Conservation (phyloP, 64 coral and sea anemone species). For the Pachyseris speciosa region DNA sequence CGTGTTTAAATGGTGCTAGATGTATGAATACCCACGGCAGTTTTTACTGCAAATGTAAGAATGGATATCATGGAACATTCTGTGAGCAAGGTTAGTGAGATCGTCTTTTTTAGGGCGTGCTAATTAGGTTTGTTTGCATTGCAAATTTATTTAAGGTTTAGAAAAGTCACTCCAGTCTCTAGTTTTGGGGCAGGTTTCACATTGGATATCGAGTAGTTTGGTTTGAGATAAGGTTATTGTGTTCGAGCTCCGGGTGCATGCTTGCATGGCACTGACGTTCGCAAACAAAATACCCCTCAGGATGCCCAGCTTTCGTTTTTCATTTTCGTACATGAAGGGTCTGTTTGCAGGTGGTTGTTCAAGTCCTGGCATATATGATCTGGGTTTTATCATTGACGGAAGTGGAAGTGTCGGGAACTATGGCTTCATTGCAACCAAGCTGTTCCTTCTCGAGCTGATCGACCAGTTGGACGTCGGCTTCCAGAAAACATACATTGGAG, state of each 20-base stretch:
- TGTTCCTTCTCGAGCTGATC: conserved; percentile 8
- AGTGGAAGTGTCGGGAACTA: conserved; percentile 4
- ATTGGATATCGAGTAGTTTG: too few relatives aligned
- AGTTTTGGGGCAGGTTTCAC: too few relatives aligned
- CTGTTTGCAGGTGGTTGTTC: background rate
- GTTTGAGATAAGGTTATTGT: too few relatives aligned
- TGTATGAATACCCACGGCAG: background rate
- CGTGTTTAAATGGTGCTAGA: conserved; percentile 3
- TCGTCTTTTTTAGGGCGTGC: too few relatives aligned
- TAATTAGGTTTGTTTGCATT: too few relatives aligned
- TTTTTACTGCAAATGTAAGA: background rate
- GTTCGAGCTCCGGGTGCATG: too few relatives aligned
- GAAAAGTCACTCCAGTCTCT: too few relatives aligned
- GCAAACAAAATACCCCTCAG: too few relatives aligned
- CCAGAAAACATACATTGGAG: conserved; percentile 4
- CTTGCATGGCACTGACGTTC: too few relatives aligned
- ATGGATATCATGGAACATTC: background rate
- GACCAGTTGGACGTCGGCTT: background rate
- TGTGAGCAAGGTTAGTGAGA: background rate
- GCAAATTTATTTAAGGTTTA: too few relatives aligned
- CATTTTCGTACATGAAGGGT: background rate
- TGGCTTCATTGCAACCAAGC: background rate
- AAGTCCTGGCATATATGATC: background rate
- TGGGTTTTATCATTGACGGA: conserved; percentile 39
- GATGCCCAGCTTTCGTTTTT: too few relatives aligned